Evolutionary conservation across 2,797 vertebrate species (phyloP), one percentile per base, ranked within the genome.

Genomic region (Poecilia gillii): DNA sequence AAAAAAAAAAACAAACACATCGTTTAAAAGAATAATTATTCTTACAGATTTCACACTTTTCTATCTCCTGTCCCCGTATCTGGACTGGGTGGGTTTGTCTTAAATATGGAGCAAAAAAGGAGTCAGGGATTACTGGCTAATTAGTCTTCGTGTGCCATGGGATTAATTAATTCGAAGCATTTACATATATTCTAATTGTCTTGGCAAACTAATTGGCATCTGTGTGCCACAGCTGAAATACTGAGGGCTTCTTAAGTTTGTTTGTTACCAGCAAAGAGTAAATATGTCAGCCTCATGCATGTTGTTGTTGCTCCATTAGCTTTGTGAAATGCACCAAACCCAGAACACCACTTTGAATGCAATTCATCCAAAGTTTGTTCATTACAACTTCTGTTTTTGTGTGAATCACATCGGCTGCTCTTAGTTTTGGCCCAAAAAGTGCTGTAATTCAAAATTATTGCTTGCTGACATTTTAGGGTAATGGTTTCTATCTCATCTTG

Each of bases 101-200:
- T 94, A 93, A 94, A 94, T 93, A 94, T 89, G 92, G 82, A 91
- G 85, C 57, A 76, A 89, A 84, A 43, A 81, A 91, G 85, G 86
- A 94, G 80, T 92, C 75, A 78, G 93, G 92, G 92, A 95, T 91
- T 93, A 89, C 78, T 33, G 71, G 82, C 84, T 94, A 95, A 95
- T 95, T 95, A 94, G 84, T 90, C 82, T 47, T 49, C 59, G 47
- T 81, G 88, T 80, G 82, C 84, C 91, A 77, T 74, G 93, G 93
- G 93, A 94, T 93, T 94, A 92, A 95, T 95, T 94, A 93, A 93
- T 87, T 91, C 83, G 49, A 55, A 83, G 77, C 87, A 94, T 95
- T 94, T 94, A 91, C 93, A 94, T 93, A 89, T 92, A 89, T 84
- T 87, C 66, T 88, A 90, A 94, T 91, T 92, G 86, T 91, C 16